Base-by-base conservation (phyloP, 2,888 invertebrate species). In the Cylindroiulus punctatus region DNA sequence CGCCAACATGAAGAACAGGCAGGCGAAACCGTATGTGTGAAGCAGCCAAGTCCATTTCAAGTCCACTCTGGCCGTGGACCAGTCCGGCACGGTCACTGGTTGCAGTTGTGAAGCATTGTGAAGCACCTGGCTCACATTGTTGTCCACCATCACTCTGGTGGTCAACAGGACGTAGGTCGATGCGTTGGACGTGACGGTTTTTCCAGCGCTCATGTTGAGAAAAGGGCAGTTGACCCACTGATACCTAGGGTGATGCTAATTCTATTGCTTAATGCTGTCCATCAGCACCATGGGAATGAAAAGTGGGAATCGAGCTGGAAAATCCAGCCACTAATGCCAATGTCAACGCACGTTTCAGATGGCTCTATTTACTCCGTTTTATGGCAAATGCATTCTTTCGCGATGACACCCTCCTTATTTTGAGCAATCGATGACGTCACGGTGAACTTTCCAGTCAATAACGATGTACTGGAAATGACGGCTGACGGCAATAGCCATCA, bases 11-110 rank as follows among this genome's bases (percentile, higher is more conserved):
- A 92, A 91, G 90, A 93, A 93, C 87, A 93, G 91, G 88, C 92
- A 92, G 87, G 92, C 93, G 88, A 93, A 92, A 84, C 93, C 92
- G 88, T 93, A 93, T 22, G 92, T 91, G 89, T 93, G 93, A 65
- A 93, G 89, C 85, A 92, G 91, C 90, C 93, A 93, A 76, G 91
- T 91, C 92, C 92, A 92, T 88, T 90, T 90, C 88, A 93, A 90
- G 85, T 92, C 86, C 0, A 26, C 84, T 47, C 85, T 86, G 10
- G 89, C 89, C 17, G 83, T 86, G 5, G 87, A 90, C 89, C 91
- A 91, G 87, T 91, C 91, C 36, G 92, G 91, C 22, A 90, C 89
- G 47, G 88, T 87, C 32, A 82, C 30, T 12, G 47, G 84, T n/a
- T 57, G 84, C n/a, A 42, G 3, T 26, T 42, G 30, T 19, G 84